Evolutionary conservation across 2,797 vertebrate genomes (phyloP).

Genomic region (Apogon hyalosoma): DNA sequence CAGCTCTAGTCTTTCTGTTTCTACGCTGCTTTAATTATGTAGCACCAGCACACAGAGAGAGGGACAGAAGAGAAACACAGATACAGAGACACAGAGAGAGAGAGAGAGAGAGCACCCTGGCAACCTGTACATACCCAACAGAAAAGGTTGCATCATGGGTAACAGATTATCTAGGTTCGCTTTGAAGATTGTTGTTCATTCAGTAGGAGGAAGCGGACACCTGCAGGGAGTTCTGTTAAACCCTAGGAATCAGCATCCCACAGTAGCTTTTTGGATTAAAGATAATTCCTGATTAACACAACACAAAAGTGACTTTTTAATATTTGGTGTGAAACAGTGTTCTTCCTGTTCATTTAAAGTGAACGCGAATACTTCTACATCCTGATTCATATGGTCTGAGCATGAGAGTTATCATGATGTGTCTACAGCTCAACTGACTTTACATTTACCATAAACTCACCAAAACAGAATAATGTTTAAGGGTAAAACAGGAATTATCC

Average conservation of each 20-base stretch:
- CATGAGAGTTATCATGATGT: slow-evolving; percentile 28
- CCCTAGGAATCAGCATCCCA: slow-evolving; percentile 46
- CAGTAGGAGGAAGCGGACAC: slow-evolving; percentile 58
- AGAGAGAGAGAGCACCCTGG: slow-evolving; percentile 69
- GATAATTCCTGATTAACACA: slow-evolving; percentile 58
- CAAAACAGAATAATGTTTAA: not conserved
- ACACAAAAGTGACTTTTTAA: not conserved
- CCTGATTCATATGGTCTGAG: slow-evolving; percentile 32
- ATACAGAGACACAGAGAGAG: slow-evolving; percentile 46
- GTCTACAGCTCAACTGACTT: slow-evolving; percentile 20
- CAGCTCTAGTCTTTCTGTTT: slow-evolving; percentile 42
- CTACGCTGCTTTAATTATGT: slow-evolving; percentile 60
- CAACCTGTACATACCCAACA: slow-evolving; percentile 80
- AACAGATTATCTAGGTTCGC: slow-evolving; percentile 86
- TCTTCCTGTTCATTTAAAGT: not conserved
- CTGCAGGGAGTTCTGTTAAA: slow-evolving; percentile 47
- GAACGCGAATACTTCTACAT: slow-evolving; percentile 32
- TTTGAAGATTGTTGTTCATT: slow-evolving; percentile 83
- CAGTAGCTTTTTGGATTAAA: slow-evolving; percentile 51
- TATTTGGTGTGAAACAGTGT: slow-evolving; percentile 56
- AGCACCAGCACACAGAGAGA: slow-evolving; percentile 84
- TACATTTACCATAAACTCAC: slow-evolving; percentile 19
- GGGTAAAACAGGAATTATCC: slow-evolving; percentile 45
- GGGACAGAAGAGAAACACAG: not conserved
- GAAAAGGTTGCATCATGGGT: slow-evolving; percentile 81